Base-by-base conservation (phyloP, 2,797 vertebrate genomes). In the Halcyon chelicuti region DNA sequence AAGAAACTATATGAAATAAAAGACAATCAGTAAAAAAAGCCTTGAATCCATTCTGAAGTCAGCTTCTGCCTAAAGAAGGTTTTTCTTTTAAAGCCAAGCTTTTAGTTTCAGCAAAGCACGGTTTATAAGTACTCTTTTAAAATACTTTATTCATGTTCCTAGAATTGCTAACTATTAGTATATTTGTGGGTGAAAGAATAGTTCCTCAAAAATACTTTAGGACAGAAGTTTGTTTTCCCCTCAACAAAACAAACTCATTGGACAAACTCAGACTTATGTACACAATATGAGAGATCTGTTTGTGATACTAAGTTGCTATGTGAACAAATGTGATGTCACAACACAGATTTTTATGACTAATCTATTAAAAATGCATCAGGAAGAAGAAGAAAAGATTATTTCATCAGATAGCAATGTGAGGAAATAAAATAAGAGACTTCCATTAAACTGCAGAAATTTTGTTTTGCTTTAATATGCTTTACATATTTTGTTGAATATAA, bases 301-400 rank as follows among this genome's bases (percentile, higher is more conserved):
- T 97, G 83, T 12, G n/a, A 90, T 93, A 93, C 74, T 62, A 94
- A 97, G 96, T 96, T 96, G 93, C 91, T 72, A 96, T 89, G 96
- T 87, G 87, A 98, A 97, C 92, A 97, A 97, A 97, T 66, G 88
- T 97, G 95, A 97, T 96, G 95, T 94, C 96, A 96, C 87, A 94
- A 96, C 70, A 83, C 40, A 97, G 94, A 96, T 94, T 95, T 95
- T 96, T 91, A 93, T 94, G 96, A 97, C 96, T 95, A 92, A 93
- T 94, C 76, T 96, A 96, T 94, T 96, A 93, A 97, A 97, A 97
- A 97, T 89, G 87, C 80, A 95, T 94, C 94, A 91, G 81, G 88
- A 97, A 96, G 90, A 93, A 94, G 66, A 94, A 95, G 71, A 63
- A 58, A 71, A 86, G 15, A 76, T 82, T 89, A 88, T 96, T 96